Conservation (phyloP, 2,888 invertebrate genomes). For the Lumbricus terrestris region DNA sequence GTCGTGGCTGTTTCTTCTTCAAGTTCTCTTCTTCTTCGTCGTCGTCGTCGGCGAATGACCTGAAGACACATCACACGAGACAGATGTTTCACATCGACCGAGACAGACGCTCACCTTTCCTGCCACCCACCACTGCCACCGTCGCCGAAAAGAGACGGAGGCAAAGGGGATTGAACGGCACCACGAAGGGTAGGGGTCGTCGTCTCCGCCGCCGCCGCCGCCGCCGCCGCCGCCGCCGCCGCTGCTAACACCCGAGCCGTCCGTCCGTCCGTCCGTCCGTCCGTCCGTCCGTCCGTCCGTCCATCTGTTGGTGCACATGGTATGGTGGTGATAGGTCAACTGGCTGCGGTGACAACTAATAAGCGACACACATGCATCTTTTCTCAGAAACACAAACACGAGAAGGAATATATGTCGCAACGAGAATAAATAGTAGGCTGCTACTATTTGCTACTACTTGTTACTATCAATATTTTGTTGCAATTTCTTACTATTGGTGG, state of each 20-base stretch:
- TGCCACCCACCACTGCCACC: neutral
- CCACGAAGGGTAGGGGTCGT: neutral
- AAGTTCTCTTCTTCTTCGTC: too few species aligned
- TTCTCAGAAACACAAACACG: neutral
- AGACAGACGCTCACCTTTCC: neutral
- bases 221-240: too few species aligned
- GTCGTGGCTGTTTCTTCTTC: neutral
- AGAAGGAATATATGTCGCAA: too few species aligned
- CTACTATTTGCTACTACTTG: too few species aligned
- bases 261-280: too few species aligned
- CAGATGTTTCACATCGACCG: neutral
- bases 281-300: too few species aligned
- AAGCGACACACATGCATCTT: neutral
- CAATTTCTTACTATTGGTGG: too few species aligned
- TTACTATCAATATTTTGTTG: too few species aligned
- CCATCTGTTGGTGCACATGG: neutral
- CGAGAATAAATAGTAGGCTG: too few species aligned
- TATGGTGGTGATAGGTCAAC: conserved; percentile 3
- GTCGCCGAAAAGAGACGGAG: neutral
- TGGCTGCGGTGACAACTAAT: neutral
- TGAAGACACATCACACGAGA: too few species aligned
- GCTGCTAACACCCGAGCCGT: neutral
- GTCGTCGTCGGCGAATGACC: neutral
- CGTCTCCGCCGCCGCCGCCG: too few species aligned
- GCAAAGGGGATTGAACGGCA: neutral